These are phyloP conservation scores for Polylopha cassiicola DNA, from an alignment of 2,888 invertebrate genomes.

Conservation along the genomic window DNA sequence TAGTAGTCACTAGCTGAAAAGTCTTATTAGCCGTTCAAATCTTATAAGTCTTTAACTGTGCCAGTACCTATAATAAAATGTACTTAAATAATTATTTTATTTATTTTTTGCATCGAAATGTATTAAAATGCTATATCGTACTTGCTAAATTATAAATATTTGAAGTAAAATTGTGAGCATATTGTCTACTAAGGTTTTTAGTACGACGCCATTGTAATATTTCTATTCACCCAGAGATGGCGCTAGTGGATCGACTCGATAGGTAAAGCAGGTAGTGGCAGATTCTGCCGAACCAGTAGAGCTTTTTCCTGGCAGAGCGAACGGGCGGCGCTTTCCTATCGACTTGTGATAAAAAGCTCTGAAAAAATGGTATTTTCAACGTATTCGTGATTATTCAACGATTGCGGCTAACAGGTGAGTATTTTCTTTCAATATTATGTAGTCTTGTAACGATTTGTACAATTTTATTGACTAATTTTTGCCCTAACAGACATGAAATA, in stretches of 20 bases:
- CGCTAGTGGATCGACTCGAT: constrained; percentile 27
- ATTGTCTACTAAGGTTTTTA: constrained; percentile 21
- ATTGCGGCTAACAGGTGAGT: too few relatives aligned
- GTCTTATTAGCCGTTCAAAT: constrained; percentile 1
- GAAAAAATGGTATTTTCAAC: constrained; percentile 4
- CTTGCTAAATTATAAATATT: constrained; percentile 23
- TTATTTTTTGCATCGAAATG: too few relatives aligned
- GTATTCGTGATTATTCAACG: too few relatives aligned
- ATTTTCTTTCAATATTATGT: too few relatives aligned
- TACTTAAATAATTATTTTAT: too few relatives aligned
- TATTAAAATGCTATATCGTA: neutral
- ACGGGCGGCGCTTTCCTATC: constrained; percentile 16
- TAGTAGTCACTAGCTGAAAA: too few relatives aligned
- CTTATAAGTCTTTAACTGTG: neutral
- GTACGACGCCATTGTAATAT: constrained; percentile 25
- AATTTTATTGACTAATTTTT: too few relatives aligned
- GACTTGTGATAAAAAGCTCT: constrained; percentile 16
- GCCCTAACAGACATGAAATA: too few relatives aligned
- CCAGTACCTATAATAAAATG: too few relatives aligned
- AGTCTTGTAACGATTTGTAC: too few relatives aligned
- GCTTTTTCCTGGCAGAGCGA: constrained; percentile 16
- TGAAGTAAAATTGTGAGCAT: constrained; percentile 28
- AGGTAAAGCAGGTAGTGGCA: constrained; percentile 37
- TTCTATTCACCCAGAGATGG: constrained; percentile 51
- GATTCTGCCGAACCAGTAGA: constrained; percentile 18